phyloP scores from a whole-genome alignment of 92 coral and sea anemone species.

The Umimayanthus chanpuru region DNA sequence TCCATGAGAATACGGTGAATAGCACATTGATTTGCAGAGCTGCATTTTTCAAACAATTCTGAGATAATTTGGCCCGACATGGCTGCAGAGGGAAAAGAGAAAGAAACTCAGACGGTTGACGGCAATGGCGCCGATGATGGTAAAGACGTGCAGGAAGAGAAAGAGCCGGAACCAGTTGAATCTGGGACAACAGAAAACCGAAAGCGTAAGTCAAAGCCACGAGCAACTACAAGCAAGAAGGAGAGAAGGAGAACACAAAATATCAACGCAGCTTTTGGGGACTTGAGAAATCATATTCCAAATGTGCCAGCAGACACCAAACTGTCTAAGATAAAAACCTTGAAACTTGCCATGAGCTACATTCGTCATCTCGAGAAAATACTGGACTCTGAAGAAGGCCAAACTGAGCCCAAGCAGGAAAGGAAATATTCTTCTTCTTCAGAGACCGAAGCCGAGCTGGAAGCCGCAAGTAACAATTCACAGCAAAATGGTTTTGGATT shows the following conservation, averaged over 20 bases:
- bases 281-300: constrained; percentile 94
- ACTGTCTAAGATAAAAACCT: constrained; percentile 96
- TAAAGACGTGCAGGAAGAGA: constrained; percentile 7
- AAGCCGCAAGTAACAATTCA: constrained; percentile 17
- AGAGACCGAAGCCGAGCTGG: constrained; percentile 27
- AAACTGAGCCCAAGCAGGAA: constrained; percentile 24
- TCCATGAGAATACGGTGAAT: constrained; percentile 1
- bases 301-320: constrained; percentile 99
- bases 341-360: constrained; percentile 97
- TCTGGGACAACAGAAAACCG: constrained; percentile 37
- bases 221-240: constrained; percentile 78
- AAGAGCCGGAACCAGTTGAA: constrained; percentile 39
- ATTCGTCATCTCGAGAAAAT: constrained; percentile 94
- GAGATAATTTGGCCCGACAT: constrained; percentile 3
- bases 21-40: background rate
- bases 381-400: constrained; percentile 69
- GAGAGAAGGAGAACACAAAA: constrained; percentile 94
- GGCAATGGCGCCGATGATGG: constrained; percentile 1
- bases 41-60: background rate
- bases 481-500: constrained; percentile 47
- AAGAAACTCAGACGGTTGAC: constrained; percentile 38
- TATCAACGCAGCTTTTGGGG: constrained; percentile 98
- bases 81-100: constrained; percentile 35
- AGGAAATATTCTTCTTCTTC: constrained; percentile 38
- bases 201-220: constrained; percentile 71